These are phyloP conservation scores for Nipponacmea schrenckii DNA, from an alignment of 2,888 invertebrate genomes.

Conservation along the genomic window DNA sequence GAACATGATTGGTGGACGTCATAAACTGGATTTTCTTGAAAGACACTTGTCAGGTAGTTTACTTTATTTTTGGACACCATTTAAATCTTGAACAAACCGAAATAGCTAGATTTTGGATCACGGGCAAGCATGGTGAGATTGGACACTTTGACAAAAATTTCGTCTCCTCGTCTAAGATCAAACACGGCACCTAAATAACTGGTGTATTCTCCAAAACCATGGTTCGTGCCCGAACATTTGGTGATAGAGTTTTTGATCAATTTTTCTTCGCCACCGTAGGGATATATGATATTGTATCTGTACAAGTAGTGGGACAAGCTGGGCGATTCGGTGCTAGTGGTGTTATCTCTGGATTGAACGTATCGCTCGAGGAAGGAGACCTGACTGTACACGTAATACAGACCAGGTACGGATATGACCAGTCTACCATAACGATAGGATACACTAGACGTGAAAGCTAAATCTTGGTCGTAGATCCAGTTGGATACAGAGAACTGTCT, in stretches of 20 bases:
- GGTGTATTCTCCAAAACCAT: constrained; percentile 58
- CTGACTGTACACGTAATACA: constrained; percentile 60
- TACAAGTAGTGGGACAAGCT: constrained; percentile 54
- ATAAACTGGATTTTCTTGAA: background rate
- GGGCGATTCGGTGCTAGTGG: constrained; percentile 29
- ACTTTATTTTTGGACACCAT: background rate
- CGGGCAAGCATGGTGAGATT: constrained; percentile 51
- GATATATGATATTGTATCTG: constrained; percentile 58
- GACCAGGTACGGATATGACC: constrained; percentile 53
- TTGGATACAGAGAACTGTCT: constrained; percentile 50
- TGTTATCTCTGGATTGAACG: constrained; percentile 31
- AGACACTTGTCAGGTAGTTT: constrained; percentile 2
- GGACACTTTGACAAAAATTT: constrained; percentile 60
- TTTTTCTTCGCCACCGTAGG: constrained; percentile 56
- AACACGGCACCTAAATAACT: constrained; percentile 61
- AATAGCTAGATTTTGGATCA: constrained; percentile 57
- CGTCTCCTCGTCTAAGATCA: constrained; percentile 55
- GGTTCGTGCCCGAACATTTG: constrained; percentile 55
- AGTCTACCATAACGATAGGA: constrained; percentile 54
- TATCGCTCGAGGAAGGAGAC: constrained; percentile 53
- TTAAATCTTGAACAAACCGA: constrained; percentile 53
- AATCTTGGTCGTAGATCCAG: constrained; percentile 54
- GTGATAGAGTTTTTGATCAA: constrained; percentile 58
- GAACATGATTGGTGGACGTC: background rate
- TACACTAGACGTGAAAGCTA: constrained; percentile 54